These are phyloP conservation scores for Oryzias melastigma DNA, from an alignment of 2,113 vertebrate species.

Conservation along the genomic window DNA sequence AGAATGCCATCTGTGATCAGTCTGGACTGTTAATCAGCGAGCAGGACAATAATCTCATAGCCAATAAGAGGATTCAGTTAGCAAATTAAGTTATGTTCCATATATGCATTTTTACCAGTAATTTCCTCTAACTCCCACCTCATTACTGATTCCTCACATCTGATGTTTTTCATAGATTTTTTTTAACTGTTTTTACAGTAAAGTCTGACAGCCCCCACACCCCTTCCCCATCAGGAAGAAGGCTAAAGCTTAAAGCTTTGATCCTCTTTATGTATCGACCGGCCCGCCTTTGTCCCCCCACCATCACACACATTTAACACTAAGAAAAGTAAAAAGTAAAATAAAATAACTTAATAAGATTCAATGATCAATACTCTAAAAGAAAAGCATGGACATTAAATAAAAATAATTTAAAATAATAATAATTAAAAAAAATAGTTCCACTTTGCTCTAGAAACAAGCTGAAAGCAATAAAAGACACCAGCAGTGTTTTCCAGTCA, in stretches of 20 bases:
- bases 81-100: conserved; percentile 7
- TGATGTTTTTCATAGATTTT: not conserved
- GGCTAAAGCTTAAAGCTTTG: conserved; percentile 47
- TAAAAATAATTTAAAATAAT: not conserved
- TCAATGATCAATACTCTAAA: not conserved
- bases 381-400: not conserved
- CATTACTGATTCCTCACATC: not conserved
- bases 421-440: not conserved
- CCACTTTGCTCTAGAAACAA: conserved; percentile 1
- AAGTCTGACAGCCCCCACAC: not conserved
- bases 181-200: not conserved
- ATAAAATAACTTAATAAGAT: not conserved
- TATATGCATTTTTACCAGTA: too few species aligned
- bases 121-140: not conserved
- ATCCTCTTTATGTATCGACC: conserved; percentile 45
- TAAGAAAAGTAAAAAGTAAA: not conserved
- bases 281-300: conserved; percentile 32
- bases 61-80: conserved; percentile 42
- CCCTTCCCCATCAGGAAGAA: conserved; percentile 28
- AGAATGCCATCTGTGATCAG: conserved; percentile 9
- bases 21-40: conserved; percentile 18
- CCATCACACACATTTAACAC: not conserved
- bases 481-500: conserved; percentile 14
- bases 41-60: conserved; percentile 43
- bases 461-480: conserved; percentile 4